Percentiles rank a stretch among this genome's conserved stretches.
phyloP scores from a whole-genome alignment of 2,888 invertebrate genomes.

The Seladonia tumulorum region DNA sequence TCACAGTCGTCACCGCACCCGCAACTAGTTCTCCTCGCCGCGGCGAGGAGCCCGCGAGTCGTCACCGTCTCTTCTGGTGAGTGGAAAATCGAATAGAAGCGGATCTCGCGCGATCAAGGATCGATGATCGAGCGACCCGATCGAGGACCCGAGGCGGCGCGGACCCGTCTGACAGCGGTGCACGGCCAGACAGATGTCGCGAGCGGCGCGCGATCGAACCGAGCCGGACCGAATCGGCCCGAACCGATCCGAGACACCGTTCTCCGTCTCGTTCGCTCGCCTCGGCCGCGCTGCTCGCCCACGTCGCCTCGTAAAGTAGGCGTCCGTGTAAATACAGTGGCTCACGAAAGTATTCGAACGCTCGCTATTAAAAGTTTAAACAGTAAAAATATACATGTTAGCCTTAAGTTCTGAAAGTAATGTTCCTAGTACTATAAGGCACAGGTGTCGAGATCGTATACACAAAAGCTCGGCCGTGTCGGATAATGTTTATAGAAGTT shows the following conservation, averaged over 20 bases:
- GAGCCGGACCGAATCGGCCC: not conserved
- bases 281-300: slow-evolving; percentile 20
- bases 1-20: not conserved
- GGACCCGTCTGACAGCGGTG: slow-evolving; percentile 54
- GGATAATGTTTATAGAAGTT: not conserved
- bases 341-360: slow-evolving; percentile 2
- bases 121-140: slow-evolving; percentile 5
- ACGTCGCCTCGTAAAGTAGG: slow-evolving; percentile 33
- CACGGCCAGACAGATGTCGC: slow-evolving; percentile 59
- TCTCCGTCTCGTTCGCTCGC: slow-evolving; percentile 6
- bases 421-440: not conserved
- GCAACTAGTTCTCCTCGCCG: not conserved
- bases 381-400: slow-evolving; percentile 5
- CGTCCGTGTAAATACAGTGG: slow-evolving; percentile 20
- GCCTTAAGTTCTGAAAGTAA: slow-evolving; percentile 6
- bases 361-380: slow-evolving; percentile 6
- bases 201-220: slow-evolving; percentile 21
- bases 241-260: not conserved
- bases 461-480: not conserved
- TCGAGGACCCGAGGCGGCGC: slow-evolving; percentile 44
- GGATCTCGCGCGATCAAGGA: not conserved
- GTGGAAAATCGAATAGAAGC: not conserved
- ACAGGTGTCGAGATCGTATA: not conserved
- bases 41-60: not conserved
- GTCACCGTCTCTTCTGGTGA: slow-evolving; percentile 2